These are phyloP conservation scores for Calameuta pallipes DNA, from an alignment of 2,888 invertebrate species.

Conservation along the genomic window DNA sequence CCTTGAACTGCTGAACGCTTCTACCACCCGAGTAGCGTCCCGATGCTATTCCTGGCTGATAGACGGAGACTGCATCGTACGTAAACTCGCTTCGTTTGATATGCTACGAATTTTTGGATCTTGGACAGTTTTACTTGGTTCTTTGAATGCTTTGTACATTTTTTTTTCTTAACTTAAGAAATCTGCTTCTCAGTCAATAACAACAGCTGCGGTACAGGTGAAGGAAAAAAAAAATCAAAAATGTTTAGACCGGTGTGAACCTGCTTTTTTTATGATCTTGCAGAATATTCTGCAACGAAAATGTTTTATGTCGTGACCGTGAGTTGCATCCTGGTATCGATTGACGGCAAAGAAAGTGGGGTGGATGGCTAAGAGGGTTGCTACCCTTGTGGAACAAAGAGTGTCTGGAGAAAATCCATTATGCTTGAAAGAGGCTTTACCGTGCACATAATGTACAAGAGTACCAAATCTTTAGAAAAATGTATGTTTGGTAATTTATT, in stretches of 20 bases:
- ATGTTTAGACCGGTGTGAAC: background rate
- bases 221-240: background rate
- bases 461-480: background rate
- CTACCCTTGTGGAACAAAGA: slow-evolving; percentile 45
- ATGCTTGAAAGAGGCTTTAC: background rate
- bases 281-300: background rate
- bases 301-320: slow-evolving; percentile 32
- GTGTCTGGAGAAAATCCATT: slow-evolving; percentile 39
- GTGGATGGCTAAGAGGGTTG: slow-evolving; percentile 44
- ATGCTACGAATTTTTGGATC: background rate
- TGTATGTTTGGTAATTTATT: background rate
- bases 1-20: slow-evolving; percentile 59
- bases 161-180: background rate
- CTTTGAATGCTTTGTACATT: background rate
- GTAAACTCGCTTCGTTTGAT: background rate
- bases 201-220: background rate
- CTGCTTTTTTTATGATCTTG: background rate
- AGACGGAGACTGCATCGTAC: background rate
- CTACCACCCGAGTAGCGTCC: slow-evolving; percentile 21
- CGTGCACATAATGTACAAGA: background rate
- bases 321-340: slow-evolving; percentile 42
- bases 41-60: slow-evolving; percentile 33
- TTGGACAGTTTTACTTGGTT: background rate
- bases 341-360: slow-evolving; percentile 43
- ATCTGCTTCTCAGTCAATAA: background rate